Conservation (phyloP, 2,888 invertebrate species). For the Sepioteuthis lessoniana region DNA sequence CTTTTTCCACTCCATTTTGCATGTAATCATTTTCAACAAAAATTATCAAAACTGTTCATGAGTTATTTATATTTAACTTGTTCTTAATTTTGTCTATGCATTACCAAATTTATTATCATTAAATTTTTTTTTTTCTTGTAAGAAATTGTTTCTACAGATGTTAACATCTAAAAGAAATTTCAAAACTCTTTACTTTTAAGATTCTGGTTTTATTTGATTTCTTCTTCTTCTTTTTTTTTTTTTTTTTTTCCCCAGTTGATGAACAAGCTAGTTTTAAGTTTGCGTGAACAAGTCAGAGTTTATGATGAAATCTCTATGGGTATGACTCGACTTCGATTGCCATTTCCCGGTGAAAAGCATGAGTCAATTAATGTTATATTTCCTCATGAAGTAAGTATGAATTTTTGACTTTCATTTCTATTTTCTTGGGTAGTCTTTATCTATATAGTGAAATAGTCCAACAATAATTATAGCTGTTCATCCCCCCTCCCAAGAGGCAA, state of each 20-base stretch:
- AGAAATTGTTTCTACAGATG: background rate
- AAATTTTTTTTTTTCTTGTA: background rate
- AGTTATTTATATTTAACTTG: too few relatives aligned
- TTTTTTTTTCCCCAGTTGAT: constrained; percentile 63
- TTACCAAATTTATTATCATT: too few relatives aligned
- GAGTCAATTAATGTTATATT: background rate
- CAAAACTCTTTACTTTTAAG: background rate
- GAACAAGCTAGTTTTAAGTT: constrained; percentile 71
- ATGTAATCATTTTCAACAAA: too few relatives aligned
- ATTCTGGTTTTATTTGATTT: constrained; percentile 36
- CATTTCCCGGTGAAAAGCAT: constrained; percentile 74
- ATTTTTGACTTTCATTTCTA: background rate
- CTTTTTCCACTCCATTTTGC: too few relatives aligned
- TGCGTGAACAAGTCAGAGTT: constrained; percentile 78
- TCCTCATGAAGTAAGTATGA: background rate
- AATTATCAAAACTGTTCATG: too few relatives aligned
- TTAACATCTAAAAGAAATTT: background rate
- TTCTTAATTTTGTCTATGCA: too few relatives aligned
- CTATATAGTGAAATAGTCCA: background rate
- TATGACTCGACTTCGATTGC: constrained; percentile 79
- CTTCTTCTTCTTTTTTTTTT: too few relatives aligned
- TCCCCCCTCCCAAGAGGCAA: background rate
- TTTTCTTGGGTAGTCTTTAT: background rate
- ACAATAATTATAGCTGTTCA: background rate
- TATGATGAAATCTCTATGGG: constrained; percentile 85